phyloP scores from a whole-genome alignment of 1,140 invertebrate genomes.

The Brachionus manjavacas region DNA sequence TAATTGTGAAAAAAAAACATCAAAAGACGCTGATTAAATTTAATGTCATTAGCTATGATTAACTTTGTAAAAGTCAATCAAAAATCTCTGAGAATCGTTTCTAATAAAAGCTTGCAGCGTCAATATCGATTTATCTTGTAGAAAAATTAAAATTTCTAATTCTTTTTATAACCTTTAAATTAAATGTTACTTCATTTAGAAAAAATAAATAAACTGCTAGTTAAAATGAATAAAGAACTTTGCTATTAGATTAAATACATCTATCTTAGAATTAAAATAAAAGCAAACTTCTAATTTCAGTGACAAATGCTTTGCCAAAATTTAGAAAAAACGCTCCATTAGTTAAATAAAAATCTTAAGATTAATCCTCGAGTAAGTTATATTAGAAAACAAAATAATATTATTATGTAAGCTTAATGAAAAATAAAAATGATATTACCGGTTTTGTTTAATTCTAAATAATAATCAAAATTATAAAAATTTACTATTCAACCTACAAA shows the following conservation, averaged over 20 bases:
- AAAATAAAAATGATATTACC: background rate
- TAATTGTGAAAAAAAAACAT: background rate
- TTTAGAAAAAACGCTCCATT: background rate
- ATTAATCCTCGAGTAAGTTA: background rate
- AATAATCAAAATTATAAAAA: too few species aligned
- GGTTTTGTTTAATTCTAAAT: background rate
- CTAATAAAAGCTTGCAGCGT: background rate
- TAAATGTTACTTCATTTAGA: background rate
- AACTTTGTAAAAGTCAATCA: background rate
- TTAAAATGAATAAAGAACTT: background rate
- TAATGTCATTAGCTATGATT: background rate
- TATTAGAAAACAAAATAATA: background rate
- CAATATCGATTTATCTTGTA: background rate
- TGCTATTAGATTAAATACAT: background rate
- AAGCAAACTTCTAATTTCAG: background rate
- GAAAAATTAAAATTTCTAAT: background rate
- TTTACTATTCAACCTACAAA: background rate
- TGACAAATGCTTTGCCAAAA: background rate
- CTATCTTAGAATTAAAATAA: too few species aligned
- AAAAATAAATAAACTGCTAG: background rate
- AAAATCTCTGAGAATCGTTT: constrained; percentile 11
- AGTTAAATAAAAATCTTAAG: background rate
- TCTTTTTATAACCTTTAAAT: background rate
- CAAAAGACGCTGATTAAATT: background rate
- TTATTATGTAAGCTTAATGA: background rate